Percentiles rank a stretch among this genome's conserved stretches.
phyloP scores from a whole-genome alignment of 2,888 invertebrate genomes.

The Sicus ferrugineus region DNA sequence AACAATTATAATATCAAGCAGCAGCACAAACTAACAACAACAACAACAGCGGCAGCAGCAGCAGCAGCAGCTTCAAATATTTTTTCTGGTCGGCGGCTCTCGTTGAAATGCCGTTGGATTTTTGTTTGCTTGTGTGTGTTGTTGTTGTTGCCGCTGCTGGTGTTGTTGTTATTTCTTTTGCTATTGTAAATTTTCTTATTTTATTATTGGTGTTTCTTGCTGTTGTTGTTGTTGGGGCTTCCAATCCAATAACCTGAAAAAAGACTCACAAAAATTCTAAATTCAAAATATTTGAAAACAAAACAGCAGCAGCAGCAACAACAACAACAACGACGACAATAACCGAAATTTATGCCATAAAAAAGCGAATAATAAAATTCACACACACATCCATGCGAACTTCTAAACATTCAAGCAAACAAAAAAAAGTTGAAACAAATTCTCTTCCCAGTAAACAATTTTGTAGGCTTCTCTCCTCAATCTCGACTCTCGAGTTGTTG shows the following conservation, averaged over 20 bases:
- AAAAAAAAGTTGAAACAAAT: background rate
- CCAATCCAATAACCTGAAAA: background rate
- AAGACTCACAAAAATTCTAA: background rate
- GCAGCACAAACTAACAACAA: conserved; percentile 32
- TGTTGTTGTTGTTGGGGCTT: background rate
- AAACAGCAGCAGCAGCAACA: background rate
- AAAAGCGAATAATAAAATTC: conserved; percentile 31
- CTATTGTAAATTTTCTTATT: too few species aligned
- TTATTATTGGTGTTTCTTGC: conserved; percentile 22
- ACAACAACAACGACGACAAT: conserved; percentile 4
- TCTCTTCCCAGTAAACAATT: too few species aligned
- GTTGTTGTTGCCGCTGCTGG: conserved; percentile 4
- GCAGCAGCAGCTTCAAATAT: conserved; percentile 21
- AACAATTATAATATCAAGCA: conserved; percentile 34
- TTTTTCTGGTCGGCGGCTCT: background rate
- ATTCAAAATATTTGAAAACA: background rate
- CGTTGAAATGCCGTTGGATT: background rate
- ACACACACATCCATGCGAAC: conserved; percentile 18
- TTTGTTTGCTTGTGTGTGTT: background rate
- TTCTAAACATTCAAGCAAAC: background rate
- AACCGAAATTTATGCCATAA: background rate
- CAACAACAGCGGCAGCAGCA: conserved; percentile 28
- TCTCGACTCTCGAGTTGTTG: too few species aligned
- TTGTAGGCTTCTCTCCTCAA: too few species aligned
- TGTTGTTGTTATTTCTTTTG: too few species aligned